Percentiles rank a stretch among this genome's conserved stretches.
Conservation (phyloP, 2,797 vertebrate species). For the Saxicola maurus region DNA sequence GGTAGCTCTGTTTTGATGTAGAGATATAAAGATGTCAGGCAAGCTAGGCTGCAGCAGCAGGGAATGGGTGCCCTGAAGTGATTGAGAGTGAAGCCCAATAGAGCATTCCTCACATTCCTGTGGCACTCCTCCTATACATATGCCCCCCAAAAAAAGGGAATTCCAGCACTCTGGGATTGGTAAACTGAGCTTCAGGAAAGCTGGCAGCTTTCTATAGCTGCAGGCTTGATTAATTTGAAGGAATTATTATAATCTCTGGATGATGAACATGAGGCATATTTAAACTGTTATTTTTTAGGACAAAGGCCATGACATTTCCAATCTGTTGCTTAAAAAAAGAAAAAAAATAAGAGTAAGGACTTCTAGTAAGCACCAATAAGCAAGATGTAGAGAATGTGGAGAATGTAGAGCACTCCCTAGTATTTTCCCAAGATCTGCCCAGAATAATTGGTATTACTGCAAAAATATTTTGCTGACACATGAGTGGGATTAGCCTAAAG, state of each 20-base stretch:
- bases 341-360: not conserved
- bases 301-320: not conserved
- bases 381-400: not conserved
- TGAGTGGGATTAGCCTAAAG: not conserved
- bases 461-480: conserved; percentile 16
- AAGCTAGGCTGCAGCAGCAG: not conserved
- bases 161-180: not conserved
- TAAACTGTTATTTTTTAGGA: not conserved
- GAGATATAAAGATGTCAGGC: conserved; percentile 37
- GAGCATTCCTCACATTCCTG: conserved; percentile 48
- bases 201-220: conserved; percentile 13
- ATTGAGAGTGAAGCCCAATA: not conserved
- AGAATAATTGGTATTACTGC: not conserved
- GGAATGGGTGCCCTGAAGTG: conserved; percentile 41
- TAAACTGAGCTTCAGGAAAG: not conserved
- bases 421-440: not conserved
- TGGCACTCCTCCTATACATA: not conserved
- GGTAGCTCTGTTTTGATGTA: conserved; percentile 49
- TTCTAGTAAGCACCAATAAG: not conserved
- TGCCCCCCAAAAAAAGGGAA: conserved; percentile 9
- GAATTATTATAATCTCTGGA: not conserved
- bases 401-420: not conserved
- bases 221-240: conserved; percentile 17
- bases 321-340: not conserved
- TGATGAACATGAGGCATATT: not conserved